Evolutionary conservation across 2,888 invertebrate genomes (phyloP).

Genomic region (Acronicta alni): DNA sequence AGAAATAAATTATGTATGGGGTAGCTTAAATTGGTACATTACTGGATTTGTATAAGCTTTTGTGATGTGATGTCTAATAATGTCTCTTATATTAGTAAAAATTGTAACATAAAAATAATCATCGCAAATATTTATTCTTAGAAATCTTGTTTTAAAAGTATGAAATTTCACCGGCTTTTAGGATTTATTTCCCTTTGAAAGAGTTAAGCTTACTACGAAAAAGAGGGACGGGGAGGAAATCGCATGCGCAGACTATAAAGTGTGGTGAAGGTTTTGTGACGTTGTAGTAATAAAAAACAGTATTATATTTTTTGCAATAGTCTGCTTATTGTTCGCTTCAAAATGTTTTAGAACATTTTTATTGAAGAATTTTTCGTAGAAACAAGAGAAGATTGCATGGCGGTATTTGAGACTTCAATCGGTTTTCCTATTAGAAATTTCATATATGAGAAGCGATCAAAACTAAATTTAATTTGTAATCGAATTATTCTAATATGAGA

Average conservation of each 20-base stretch:
- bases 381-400: constrained; percentile 75
- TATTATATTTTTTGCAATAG: constrained; percentile 77
- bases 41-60: constrained; percentile 82
- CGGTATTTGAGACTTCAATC: constrained; percentile 63
- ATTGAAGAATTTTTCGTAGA: constrained; percentile 78
- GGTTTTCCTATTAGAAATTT: constrained; percentile 58
- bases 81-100: constrained; percentile 69
- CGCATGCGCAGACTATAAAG: constrained; percentile 79
- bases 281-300: constrained; percentile 71
- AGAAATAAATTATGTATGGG: constrained; percentile 4
- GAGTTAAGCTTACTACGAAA: constrained; percentile 43
- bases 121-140: constrained; percentile 62
- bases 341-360: constrained; percentile 80
- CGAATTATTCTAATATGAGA: neutral
- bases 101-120: constrained; percentile 62
- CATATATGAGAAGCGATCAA: constrained; percentile 62
- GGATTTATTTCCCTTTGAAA: constrained; percentile 38
- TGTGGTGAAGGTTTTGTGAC: constrained; percentile 84
- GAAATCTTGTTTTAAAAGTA: constrained; percentile 54
- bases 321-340: constrained; percentile 84
- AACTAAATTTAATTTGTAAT: constrained; percentile 24
- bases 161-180: constrained; percentile 60
- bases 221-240: constrained; percentile 64
- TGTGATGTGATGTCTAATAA: constrained; percentile 87
- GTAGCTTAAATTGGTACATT: constrained; percentile 77